Base-by-base conservation (phyloP, 2,888 invertebrate genomes). In the Sinelater perroti region DNA sequence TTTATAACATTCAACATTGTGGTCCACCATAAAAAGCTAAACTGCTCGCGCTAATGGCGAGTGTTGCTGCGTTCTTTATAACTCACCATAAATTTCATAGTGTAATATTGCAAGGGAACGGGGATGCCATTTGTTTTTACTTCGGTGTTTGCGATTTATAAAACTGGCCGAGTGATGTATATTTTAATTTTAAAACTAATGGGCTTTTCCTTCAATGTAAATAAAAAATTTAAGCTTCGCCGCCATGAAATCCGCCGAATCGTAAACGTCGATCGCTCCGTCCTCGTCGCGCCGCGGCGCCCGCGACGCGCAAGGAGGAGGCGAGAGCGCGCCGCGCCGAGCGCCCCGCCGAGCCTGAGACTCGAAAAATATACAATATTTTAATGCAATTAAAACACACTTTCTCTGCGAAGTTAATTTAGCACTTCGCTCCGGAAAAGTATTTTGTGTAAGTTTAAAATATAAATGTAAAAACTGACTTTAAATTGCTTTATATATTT, bases 171-270 rank as follows among this genome's bases (percentile, higher is more conserved):
- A 72, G 74, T 76, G 75, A 75, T 76, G 76, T 76, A 76, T 76
- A 76, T 76, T 76, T 76, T 76, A 75, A 76, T 76, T 76, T 76
- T 73, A 73, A 74, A 75, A 75, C 75, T 76, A 76, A 75, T 75
- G 75, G 74, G 67, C 67, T 70, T 71, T 72, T 70, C 72, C 71
- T 72, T 68, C 71, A 70, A 72, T 74, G 73, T 72, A 71, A 74
- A 74, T 74, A 73, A 73, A 74, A 75, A 74, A 74, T 70, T 71
- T 69, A 70, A 71, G 72, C 66, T 64, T 65, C 61, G 66, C 65
- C 60, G 62, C 61, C 64, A 59, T 63, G 62, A 68, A 67, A 67
- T 66, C 67, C 63, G 63, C 65, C 66, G 69, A 69, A 71, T 70
- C 67, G 67, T 67, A 68, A 71, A 69, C 68, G 67, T 67, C 62